Evolutionary conservation across 2,113 vertebrate genomes (phyloP).

Genomic region (Bubo bubo): DNA sequence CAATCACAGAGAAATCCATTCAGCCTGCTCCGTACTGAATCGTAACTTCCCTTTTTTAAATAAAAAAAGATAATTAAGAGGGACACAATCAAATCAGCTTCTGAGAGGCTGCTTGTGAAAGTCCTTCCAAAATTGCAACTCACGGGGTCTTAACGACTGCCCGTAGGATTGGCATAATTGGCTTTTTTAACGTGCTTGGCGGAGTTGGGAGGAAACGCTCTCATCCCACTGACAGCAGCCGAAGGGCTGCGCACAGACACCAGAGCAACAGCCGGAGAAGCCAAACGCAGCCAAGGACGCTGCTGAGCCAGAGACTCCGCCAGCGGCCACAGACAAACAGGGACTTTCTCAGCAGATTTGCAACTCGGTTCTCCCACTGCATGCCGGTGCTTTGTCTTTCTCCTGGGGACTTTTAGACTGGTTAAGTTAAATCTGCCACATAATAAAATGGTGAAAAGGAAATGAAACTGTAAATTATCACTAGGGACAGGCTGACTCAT

Average conservation of each 20-base stretch:
- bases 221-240: background rate
- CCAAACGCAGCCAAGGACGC: background rate
- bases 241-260: background rate
- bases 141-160: background rate
- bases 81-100: background rate
- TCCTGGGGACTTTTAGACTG: background rate
- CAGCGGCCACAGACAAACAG: rapidly evolving
- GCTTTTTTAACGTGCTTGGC: background rate
- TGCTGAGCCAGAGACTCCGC: too few relatives aligned
- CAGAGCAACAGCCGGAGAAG: rapidly evolving
- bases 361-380: rapidly evolving
- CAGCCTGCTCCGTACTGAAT: background rate
- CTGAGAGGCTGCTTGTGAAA: background rate
- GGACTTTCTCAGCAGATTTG: too few relatives aligned
- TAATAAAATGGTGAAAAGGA: background rate
- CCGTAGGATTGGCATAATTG: background rate
- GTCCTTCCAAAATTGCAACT: background rate
- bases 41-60: background rate
- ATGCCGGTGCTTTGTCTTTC: rapidly evolving
- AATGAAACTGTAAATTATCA: background rate
- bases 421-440: background rate
- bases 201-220: background rate
- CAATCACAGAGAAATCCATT: background rate
- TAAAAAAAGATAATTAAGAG: background rate
- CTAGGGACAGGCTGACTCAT: background rate